Percentiles rank a stretch among this genome's conserved stretches.
phyloP scores from a whole-genome alignment of 1,140 invertebrate species.

The Brachionus plicatilis region DNA sequence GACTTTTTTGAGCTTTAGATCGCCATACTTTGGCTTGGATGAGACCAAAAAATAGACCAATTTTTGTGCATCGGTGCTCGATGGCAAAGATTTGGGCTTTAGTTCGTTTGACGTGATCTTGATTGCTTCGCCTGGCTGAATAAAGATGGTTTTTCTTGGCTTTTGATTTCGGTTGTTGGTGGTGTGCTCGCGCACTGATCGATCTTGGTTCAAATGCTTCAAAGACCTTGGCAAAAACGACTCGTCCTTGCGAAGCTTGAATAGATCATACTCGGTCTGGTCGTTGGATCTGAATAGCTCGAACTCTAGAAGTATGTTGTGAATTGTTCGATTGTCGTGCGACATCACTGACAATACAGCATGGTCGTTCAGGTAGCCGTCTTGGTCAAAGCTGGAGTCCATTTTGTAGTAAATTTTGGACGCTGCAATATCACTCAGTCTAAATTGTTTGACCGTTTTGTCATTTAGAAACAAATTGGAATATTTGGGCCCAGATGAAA shows the following conservation, averaged over 20 bases:
- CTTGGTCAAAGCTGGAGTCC: background rate
- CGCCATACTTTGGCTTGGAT: background rate
- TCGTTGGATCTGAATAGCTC: background rate
- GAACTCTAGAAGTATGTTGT: constrained; percentile 1
- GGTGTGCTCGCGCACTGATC: background rate
- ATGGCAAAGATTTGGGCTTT: background rate
- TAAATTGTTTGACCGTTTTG: background rate
- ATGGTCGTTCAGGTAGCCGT: background rate
- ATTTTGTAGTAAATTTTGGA: constrained; percentile 7
- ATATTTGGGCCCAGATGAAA: constrained; percentile 3
- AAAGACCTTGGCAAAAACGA: background rate
- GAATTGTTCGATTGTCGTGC: background rate
- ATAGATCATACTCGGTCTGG: background rate
- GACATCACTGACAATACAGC: background rate
- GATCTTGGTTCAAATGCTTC: background rate
- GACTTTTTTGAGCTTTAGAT: constrained; percentile 17
- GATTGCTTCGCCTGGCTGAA: constrained; percentile 12
- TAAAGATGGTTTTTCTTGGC: constrained; percentile 13
- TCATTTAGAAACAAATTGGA: constrained; percentile 17
- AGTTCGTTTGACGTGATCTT: constrained; percentile 18
- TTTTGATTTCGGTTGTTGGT: background rate
- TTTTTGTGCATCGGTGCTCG: background rate
- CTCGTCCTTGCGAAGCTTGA: background rate
- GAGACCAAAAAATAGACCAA: constrained; percentile 25
- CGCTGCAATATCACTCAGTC: background rate